A percentile compares a stretch with the other conserved stretches of the same genome.
These are phyloP conservation scores for Eristalis tenax DNA, from an alignment of 2,888 invertebrate genomes.

Conservation along the genomic window DNA sequence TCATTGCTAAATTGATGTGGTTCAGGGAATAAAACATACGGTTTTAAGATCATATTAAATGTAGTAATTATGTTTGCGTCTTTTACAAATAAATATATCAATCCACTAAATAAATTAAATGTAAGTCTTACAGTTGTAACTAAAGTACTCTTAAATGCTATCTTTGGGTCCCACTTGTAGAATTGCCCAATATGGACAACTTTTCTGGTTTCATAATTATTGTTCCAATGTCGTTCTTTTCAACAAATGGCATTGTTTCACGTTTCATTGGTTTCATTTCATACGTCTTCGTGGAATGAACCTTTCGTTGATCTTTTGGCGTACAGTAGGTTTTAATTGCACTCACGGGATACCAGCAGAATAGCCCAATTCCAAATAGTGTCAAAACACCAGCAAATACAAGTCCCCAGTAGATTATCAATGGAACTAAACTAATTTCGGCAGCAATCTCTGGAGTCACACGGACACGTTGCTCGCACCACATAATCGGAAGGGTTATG, in stretches of 20 bases:
- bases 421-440: constrained; percentile 82
- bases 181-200: constrained; percentile 37
- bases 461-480: constrained; percentile 87
- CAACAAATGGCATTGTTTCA: constrained; percentile 47
- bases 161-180: constrained; percentile 21
- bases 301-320: constrained; percentile 54
- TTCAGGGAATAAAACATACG: constrained; percentile 1
- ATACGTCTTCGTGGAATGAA: neutral
- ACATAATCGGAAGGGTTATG: constrained; percentile 88
- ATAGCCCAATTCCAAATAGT: constrained; percentile 80
- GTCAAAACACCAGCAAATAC: constrained; percentile 82
- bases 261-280: constrained; percentile 32
- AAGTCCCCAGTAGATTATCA: constrained; percentile 83
- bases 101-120: constrained; percentile 40
- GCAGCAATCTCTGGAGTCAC: constrained; percentile 83
- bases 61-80: neutral
- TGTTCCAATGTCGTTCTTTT: constrained; percentile 30
- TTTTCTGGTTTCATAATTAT: constrained; percentile 48
- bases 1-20: constrained; percentile 74
- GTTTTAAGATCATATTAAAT: neutral
- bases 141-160: constrained; percentile 39
- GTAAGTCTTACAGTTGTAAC: constrained; percentile 16
- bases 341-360: constrained; percentile 78
- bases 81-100: constrained; percentile 37
- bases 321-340: constrained; percentile 35